Evolutionary conservation across 2,113 vertebrate species (phyloP).

Genomic region (Corythaixoides concolor): DNA sequence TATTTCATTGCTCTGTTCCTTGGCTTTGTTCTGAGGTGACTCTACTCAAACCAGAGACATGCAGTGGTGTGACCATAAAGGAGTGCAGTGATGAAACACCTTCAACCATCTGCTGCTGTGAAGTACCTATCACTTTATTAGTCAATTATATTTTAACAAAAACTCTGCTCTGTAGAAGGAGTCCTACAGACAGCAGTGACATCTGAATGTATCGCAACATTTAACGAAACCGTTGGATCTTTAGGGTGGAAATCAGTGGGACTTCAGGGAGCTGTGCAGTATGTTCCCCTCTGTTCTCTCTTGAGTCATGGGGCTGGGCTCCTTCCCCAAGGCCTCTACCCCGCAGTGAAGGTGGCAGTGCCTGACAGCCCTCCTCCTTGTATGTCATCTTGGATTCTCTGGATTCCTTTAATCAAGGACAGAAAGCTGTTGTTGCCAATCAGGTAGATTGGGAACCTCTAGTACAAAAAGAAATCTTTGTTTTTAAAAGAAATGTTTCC

Average conservation of each 20-base stretch:
- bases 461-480: neutral
- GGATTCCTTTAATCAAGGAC: neutral
- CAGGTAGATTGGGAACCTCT: neutral
- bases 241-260: neutral
- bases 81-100: neutral
- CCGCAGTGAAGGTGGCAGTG: neutral
- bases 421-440: neutral
- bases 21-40: neutral
- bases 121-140: neutral
- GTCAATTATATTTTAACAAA: neutral
- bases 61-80: neutral
- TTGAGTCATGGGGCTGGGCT: neutral
- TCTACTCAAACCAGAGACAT: neutral
- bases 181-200: neutral
- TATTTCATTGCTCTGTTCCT: neutral
- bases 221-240: neutral
- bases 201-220: neutral
- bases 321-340: neutral
- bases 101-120: neutral
- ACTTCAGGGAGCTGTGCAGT: neutral
- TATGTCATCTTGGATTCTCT: neutral
- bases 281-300: neutral
- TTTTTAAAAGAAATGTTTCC: neutral
- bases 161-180: neutral
- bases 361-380: rapidly evolving